A percentile compares a stretch with the other conserved stretches of the same genome.
Conservation (phyloP, 2,113 vertebrate genomes). For the Pterocles gutturalis region DNA sequence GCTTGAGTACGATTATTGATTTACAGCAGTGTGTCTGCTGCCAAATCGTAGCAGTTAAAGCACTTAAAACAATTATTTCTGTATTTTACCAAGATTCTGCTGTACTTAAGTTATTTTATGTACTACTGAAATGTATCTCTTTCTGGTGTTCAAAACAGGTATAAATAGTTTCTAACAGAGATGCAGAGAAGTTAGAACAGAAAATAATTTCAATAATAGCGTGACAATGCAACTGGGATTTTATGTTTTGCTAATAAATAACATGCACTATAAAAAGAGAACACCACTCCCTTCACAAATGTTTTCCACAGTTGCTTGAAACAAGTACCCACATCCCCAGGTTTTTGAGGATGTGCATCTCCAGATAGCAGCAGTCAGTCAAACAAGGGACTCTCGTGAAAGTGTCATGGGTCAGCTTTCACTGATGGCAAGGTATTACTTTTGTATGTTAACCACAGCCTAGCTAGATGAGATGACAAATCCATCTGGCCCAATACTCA, state of each 20-base stretch:
- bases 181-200: not conserved
- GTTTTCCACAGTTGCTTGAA: not conserved
- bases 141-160: not conserved
- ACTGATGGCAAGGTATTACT: not conserved
- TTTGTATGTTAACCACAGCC: not conserved
- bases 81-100: not conserved
- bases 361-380: not conserved
- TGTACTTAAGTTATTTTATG: not conserved
- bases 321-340: not conserved
- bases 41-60: not conserved
- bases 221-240: not conserved
- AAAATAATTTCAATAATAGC: not conserved
- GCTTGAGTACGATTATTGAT: not conserved
- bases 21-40: not conserved
- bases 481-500: not conserved
- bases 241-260: not conserved
- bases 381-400: not conserved
- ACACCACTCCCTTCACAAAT: rapidly evolving
- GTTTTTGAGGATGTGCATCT: not conserved
- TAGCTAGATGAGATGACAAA: not conserved
- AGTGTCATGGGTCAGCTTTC: not conserved
- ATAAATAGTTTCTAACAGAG: not conserved
- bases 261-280: not conserved
- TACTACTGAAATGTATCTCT: not conserved
- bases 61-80: not conserved